Base-by-base conservation (phyloP, 2,888 invertebrate species). In the Phengaris arion region DNA sequence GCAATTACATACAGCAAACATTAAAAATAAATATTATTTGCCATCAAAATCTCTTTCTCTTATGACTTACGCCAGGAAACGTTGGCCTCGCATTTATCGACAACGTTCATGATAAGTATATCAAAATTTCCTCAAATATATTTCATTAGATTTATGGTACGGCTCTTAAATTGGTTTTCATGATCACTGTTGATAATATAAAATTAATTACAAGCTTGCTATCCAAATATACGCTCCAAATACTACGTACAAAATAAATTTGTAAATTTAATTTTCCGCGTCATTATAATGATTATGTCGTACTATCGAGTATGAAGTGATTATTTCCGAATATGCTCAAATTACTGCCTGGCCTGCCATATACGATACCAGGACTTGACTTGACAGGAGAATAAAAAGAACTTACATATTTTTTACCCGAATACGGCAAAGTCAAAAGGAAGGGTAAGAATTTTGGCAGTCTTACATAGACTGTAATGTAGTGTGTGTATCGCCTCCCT, bases 101-200 rank as follows among this genome's bases (percentile, higher is more conserved):
- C 15, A 15, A 69, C 15, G 15, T 69, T 69, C 48, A 69, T 48
- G 69, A 69, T 69, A 69, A 69, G 9, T 69, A 48, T 69, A 48
- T 69, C 69, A 69, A 69, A 69, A 69, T 69, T 48, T 69, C 13
- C 69, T 48, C 48, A 69, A 69, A 48, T 69, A 69, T 69, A 15
- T 69, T 69, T 69, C 15, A 69, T 69, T 69, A 69, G 69, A 69
- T 69, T 48, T 48, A 69, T 48, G 69, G 69, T 15, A 9, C n/a
- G 9, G 69, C 48, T 48, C 69, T 48, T 48, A 69, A 69, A 69
- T 69, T 48, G 69, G 69, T 69, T 69, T 69, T 69, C 69, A 48
- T 48, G n/a, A 48, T 69, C 48, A 15, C n/a, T 69, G 69, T 48
- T 48, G 69, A 69, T 69, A 69, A 48, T 69, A n/a, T 48, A 69